A percentile compares a stretch with the other conserved stretches of the same genome.
phyloP scores from a whole-genome alignment of 2,113 vertebrate species.

The Hydrolagus affinis region DNA sequence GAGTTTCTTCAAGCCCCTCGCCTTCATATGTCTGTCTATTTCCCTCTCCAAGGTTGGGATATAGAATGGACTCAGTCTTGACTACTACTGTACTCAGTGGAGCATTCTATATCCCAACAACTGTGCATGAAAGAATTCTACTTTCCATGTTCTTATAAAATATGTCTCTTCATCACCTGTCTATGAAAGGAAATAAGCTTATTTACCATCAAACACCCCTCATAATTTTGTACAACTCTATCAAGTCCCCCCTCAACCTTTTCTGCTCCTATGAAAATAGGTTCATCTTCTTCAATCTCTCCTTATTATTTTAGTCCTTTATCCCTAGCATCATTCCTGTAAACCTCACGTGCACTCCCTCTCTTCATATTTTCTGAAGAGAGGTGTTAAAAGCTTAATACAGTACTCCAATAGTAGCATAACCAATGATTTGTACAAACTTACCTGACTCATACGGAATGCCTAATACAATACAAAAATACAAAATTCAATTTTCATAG shows the following conservation, averaged over 20 bases:
- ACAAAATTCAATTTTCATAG: too few relatives aligned
- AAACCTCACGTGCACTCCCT: neutral
- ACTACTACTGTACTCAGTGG: neutral
- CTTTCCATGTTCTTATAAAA: neutral
- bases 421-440: too few relatives aligned
- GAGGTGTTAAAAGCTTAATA: too few relatives aligned
- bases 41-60: neutral
- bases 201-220: neutral
- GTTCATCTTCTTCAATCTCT: neutral
- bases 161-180: neutral
- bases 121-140: neutral
- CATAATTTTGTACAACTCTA: neutral
- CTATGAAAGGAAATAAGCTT: neutral
- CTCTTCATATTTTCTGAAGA: neutral
- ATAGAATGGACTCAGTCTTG: neutral
- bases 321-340: neutral
- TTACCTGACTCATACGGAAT: too few relatives aligned
- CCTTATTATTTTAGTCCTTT: neutral
- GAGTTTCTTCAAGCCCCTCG: too few relatives aligned
- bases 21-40: neutral
- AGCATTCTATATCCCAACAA: neutral
- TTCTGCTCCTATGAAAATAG: neutral
- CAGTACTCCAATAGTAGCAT: too few relatives aligned
- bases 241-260: neutral
- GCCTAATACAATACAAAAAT: too few relatives aligned